Evolutionary conservation across 2,113 vertebrate species (phyloP).

Genomic region (Gymnobelideus leadbeateri): DNA sequence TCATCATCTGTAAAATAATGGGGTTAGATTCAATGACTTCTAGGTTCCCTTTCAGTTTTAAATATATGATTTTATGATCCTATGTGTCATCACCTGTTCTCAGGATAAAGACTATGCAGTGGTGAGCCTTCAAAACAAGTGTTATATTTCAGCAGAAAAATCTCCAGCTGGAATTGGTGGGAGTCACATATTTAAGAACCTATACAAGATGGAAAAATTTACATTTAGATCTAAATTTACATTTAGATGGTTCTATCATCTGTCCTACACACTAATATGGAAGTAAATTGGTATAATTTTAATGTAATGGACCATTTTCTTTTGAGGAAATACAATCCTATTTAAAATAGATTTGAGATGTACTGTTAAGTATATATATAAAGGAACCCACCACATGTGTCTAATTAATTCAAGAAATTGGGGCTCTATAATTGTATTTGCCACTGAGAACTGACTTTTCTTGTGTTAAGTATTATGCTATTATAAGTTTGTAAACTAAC

Average conservation of each 20-base stretch:
- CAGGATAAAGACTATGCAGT: not conserved
- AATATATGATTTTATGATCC: not conserved
- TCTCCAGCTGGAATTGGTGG: not conserved
- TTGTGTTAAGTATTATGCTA: not conserved
- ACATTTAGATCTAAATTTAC: too few species aligned
- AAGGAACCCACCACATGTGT: not conserved
- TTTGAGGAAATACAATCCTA: not conserved
- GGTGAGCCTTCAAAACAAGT: not conserved
- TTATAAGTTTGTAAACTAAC: not conserved
- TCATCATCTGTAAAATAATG: not conserved
- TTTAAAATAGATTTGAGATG: not conserved
- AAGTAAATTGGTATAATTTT: not conserved
- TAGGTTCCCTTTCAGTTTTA: not conserved
- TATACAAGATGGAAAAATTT: not conserved
- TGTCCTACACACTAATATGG: not conserved
- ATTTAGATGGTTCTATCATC: not conserved
- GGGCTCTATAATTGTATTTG: not conserved
- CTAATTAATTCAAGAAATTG: not conserved
- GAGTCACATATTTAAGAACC: not conserved
- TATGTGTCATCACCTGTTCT: not conserved
- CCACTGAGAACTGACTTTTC: not conserved
- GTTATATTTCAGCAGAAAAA: not conserved
- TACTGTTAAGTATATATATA: not conserved
- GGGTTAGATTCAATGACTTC: not conserved
- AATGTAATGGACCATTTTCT: not conserved